Evolutionary conservation across 2,797 vertebrate species (phyloP).

Genomic region (Gadopsis bispinosus): DNA sequence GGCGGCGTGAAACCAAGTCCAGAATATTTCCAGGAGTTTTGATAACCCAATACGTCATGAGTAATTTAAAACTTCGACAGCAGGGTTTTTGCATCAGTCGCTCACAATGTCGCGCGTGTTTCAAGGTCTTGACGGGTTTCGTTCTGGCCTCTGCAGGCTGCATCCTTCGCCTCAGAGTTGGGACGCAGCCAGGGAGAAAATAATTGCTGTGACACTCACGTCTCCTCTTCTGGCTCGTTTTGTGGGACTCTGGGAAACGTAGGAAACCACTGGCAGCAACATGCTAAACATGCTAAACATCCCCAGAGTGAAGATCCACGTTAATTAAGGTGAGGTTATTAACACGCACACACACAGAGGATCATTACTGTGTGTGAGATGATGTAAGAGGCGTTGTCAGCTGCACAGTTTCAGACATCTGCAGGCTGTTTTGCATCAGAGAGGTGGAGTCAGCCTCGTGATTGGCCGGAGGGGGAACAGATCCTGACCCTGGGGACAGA

Average conservation of each 20-base stretch:
- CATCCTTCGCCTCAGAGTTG: background rate
- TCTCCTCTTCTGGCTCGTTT: background rate
- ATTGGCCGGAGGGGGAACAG: conserved; percentile 61
- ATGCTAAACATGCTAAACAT: no score
- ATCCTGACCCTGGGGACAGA: conserved; percentile 64
- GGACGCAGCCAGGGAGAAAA: background rate
- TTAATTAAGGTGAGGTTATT: background rate
- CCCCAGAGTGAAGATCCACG: no score
- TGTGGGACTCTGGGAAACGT: conserved; percentile 32
- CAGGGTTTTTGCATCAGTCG: background rate
- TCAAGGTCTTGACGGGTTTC: background rate
- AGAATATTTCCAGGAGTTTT: background rate
- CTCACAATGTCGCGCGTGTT: no score
- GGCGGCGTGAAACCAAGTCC: background rate
- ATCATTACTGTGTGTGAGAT: conserved; percentile 20
- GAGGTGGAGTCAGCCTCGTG: conserved; percentile 62
- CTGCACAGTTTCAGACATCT: conserved; percentile 65
- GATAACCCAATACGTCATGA: background rate
- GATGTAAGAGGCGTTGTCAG: conserved; percentile 65
- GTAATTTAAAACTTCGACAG: background rate
- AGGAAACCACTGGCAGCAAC: background rate
- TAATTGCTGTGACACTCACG: background rate
- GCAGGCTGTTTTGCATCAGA: conserved; percentile 65
- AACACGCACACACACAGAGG: background rate
- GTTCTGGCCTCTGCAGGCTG: background rate